Conservation (phyloP, 1,140 invertebrate genomes). For the Scaptomyza graminum region DNA sequence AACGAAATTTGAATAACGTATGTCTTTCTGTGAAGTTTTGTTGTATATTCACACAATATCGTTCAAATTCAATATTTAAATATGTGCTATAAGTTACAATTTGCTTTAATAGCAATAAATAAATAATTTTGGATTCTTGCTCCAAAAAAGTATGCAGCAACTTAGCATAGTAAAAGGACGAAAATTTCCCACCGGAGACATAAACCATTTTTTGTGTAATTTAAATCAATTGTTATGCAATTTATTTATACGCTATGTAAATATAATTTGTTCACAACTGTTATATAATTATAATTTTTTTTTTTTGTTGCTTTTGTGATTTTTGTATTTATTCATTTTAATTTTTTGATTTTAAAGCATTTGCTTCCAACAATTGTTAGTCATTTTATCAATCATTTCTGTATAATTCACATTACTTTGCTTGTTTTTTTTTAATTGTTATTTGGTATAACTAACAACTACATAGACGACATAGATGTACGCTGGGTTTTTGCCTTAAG, state of each 20-base stretch:
- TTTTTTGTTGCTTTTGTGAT: conserved; percentile 31
- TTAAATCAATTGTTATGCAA: conserved; percentile 80
- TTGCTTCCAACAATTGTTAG: conserved; percentile 74
- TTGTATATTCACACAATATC: no score
- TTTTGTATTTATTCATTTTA: conserved; percentile 2
- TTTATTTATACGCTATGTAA: conserved; percentile 81
- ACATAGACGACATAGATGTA: conserved; percentile 48
- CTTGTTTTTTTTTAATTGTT: conserved; percentile 55
- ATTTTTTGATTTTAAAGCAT: conserved; percentile 73
- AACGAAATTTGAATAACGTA: no score
- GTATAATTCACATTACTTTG: conserved; percentile 55
- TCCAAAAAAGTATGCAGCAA: no score
- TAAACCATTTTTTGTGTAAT: conserved; percentile 32
- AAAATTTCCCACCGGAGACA: no score
- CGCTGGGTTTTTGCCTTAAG: conserved; percentile 40
- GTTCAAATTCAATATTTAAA: no score
- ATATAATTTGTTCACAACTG: conserved; percentile 81
- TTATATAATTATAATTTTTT: conserved; percentile 75
- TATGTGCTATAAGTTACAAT: no score
- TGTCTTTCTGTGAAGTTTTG: no score
- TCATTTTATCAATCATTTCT: conserved; percentile 49
- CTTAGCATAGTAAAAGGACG: no score
- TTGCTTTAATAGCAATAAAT: no score
- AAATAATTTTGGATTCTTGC: no score
- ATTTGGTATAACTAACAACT: conserved; percentile 65